phyloP scores from a whole-genome alignment of 2,888 invertebrate species.

The Bembecia ichneumoniformis region DNA sequence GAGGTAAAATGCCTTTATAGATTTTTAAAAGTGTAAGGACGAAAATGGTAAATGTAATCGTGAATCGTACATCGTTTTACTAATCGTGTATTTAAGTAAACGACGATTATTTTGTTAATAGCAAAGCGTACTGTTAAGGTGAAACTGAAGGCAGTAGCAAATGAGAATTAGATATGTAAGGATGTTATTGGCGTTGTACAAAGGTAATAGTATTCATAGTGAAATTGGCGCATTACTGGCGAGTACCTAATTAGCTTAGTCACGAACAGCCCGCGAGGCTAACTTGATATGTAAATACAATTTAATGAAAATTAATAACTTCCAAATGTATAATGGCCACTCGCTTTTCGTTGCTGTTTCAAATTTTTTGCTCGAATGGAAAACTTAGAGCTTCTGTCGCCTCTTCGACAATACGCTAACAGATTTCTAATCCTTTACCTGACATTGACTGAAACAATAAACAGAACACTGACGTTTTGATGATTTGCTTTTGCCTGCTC shows the following conservation, averaged over 20 bases:
- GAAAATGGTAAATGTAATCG: conserved; percentile 53
- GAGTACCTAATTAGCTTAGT: conserved; percentile 72
- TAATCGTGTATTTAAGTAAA: conserved; percentile 61
- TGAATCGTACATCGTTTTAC: conserved; percentile 63
- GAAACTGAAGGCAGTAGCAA: conserved; percentile 62
- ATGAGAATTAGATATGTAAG: conserved; percentile 56
- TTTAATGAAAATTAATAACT: conserved; percentile 21
- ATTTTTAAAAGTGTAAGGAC: conserved; percentile 63
- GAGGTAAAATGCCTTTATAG: conserved; percentile 73
- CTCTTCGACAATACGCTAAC: not conserved
- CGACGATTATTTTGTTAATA: conserved; percentile 69
- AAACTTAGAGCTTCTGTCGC: not conserved
- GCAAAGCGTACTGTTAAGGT: conserved; percentile 53
- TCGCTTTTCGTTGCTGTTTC: conserved; percentile 53
- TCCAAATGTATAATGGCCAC: conserved; percentile 45
- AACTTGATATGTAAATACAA: conserved; percentile 58
- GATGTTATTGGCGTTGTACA: conserved; percentile 69
- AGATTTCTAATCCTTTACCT: not conserved
- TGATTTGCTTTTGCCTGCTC: conserved; percentile 41
- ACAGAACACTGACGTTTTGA: conserved; percentile 11
- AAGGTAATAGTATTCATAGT: conserved; percentile 66
- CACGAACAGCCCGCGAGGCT: conserved; percentile 64
- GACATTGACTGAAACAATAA: not conserved
- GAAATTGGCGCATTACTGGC: conserved; percentile 73
- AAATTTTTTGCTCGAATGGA: conserved; percentile 34